Base-by-base conservation (phyloP, 2,797 vertebrate genomes). In the Chaenodraco wilsoni region DNA sequence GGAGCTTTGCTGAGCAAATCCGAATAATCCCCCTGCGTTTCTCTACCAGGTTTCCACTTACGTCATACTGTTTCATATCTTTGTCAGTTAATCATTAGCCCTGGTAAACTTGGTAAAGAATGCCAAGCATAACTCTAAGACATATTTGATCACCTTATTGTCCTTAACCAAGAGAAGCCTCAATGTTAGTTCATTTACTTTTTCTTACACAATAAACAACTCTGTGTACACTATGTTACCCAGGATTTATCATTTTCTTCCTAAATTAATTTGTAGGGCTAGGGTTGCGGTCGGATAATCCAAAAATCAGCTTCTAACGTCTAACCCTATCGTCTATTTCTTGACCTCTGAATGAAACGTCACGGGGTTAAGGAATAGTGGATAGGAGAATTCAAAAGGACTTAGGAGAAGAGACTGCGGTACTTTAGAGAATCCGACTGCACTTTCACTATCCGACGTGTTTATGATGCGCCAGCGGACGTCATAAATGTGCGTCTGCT, bases 1-100 rank as follows among this genome's bases (percentile, higher is more conserved):
- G 61, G 72, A 90, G 88, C 90, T 92, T 92, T 93, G 82, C 88
- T 86, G 44, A 91, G 88, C 89, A 93, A 93, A 93, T 91, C 91
- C 89, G 16, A 72, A 62, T 91, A 91, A 91, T 91, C 90, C 90
- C 74, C 74, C 72, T 69, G 72, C 78, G 86, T 91, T 87, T 88
- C 82, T 88, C 82, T 81, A 66, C 52, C 87, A 81, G 74, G 78
- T 84, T 88, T 84, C 71, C 66, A 66, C 74, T 86, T 78, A 88
- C 76, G 57, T 91, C 86, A 91, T 49, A 62, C 82, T 69, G 9
- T 71, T 85, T 86, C 73, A 87, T 89, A 84, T 90, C 78, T 81
- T 16, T 84, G 72, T 87, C 68, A 77, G 85, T 87, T 85, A 88
- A 83, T 54, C 57, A 86, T 86, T 86, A 90, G 60, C 65, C 48